Conservation (phyloP, 1,140 invertebrate genomes). For the Hydropsyche tenuis region DNA sequence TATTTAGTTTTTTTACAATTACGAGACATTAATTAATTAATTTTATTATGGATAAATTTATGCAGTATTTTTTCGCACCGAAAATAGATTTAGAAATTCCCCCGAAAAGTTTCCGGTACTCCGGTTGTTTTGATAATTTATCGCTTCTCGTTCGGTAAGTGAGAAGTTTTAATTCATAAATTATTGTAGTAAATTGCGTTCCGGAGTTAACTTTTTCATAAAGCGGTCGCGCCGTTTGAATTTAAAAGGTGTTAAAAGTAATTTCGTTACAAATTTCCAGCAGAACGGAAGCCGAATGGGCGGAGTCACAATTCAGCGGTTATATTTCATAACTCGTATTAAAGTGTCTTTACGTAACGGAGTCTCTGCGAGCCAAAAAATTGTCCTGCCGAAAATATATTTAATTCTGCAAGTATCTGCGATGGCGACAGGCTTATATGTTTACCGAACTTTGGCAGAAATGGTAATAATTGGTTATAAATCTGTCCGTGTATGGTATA, state of each 20-base stretch:
- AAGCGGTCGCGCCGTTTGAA: conserved; percentile 21
- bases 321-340: conserved; percentile 33
- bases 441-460: conserved; percentile 20
- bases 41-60: too few relatives aligned
- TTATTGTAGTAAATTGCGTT: conserved; percentile 25
- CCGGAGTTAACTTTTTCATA: conserved; percentile 9
- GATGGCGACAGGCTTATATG: neutral
- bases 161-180: conserved; percentile 20
- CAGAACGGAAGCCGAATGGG: neutral
- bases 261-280: conserved; percentile 32
- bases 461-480: conserved; percentile 18
- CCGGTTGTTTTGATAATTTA: conserved; percentile 3
- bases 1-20: too few relatives aligned
- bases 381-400: conserved; percentile 1
- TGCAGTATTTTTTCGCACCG: too few relatives aligned
- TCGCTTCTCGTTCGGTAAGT: neutral
- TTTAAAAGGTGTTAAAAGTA: conserved; percentile 29
- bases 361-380: conserved; percentile 18
- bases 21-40: too few relatives aligned
- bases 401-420: neutral
- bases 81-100: too few relatives aligned
- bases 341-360: conserved; percentile 26
- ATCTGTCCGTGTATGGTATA: conserved; percentile 4
- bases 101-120: too few relatives aligned
- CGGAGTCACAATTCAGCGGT: neutral